A percentile compares a stretch with the other conserved stretches of the same genome.
Conservation (phyloP, 2,797 vertebrate genomes). For the Thripadectes ignobilis region DNA sequence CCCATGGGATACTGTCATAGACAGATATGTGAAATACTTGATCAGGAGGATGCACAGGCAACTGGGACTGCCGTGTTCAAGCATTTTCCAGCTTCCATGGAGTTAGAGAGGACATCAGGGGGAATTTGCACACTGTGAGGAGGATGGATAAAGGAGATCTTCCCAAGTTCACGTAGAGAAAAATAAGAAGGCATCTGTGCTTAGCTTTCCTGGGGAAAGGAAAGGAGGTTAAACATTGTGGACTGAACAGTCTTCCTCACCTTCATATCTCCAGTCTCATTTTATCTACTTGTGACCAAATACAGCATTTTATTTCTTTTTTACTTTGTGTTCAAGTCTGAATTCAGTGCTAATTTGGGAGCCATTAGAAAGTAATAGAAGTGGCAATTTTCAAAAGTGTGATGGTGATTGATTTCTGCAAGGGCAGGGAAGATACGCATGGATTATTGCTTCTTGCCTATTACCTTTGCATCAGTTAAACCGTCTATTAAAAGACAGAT, state of each 20-base stretch:
- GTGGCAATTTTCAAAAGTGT: neutral
- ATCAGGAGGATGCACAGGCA: neutral
- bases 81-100: neutral
- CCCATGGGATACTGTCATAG: neutral
- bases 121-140: neutral
- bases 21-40: neutral
- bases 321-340: neutral
- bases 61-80: rapidly evolving
- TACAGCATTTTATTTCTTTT: neutral
- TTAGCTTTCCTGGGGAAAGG: neutral
- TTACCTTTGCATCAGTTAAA: neutral
- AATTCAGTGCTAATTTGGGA: neutral
- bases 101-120: rapidly evolving
- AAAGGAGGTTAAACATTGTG: neutral
- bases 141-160: neutral
- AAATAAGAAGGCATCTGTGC: neutral
- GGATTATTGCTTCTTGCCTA: neutral
- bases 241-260: neutral
- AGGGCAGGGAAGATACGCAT: neutral
- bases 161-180: neutral
- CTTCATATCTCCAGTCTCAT: neutral
- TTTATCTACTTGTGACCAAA: neutral
- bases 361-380: neutral
- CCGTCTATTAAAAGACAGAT: neutral
- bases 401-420: neutral